phyloP scores from a whole-genome alignment of 2,888 invertebrate genomes.

The Noctuana brunneofusca region DNA sequence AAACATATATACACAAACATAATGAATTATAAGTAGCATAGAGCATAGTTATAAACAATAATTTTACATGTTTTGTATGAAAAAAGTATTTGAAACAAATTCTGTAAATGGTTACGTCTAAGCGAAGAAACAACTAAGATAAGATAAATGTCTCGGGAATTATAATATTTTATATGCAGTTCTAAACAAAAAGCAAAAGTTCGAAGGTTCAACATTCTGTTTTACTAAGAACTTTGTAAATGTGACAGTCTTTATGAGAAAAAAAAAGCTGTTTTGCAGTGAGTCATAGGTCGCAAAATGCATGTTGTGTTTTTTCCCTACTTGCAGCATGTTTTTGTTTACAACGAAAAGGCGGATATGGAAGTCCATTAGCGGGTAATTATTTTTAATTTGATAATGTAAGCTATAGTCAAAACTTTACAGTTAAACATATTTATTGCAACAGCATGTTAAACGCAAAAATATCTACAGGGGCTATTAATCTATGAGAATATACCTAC shows the following conservation, averaged over 20 bases:
- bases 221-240: constrained; percentile 16
- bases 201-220: background rate
- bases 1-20: too few species aligned
- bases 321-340: background rate
- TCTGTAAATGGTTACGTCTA: too few species aligned
- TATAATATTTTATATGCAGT: background rate
- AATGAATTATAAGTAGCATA: too few species aligned
- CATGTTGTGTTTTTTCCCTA: constrained; percentile 2
- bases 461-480: too few species aligned
- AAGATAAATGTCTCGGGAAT: background rate
- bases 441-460: too few species aligned
- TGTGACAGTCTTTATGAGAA: constrained; percentile 12
- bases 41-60: background rate
- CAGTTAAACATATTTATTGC: too few species aligned
- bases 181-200: background rate
- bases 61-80: background rate
- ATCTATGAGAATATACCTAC: too few species aligned
- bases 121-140: too few species aligned
- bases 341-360: constrained; percentile 9
- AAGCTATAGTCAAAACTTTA: too few species aligned
- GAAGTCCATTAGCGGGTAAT: background rate
- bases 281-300: constrained; percentile 21
- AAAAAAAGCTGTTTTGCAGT: constrained; percentile 11
- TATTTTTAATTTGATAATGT: background rate
- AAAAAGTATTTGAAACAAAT: too few species aligned